Evolutionary conservation across 2,113 vertebrate genomes (phyloP), one percentile per base, ranked within the genome.

Genomic region (Heterocephalus glaber): DNA sequence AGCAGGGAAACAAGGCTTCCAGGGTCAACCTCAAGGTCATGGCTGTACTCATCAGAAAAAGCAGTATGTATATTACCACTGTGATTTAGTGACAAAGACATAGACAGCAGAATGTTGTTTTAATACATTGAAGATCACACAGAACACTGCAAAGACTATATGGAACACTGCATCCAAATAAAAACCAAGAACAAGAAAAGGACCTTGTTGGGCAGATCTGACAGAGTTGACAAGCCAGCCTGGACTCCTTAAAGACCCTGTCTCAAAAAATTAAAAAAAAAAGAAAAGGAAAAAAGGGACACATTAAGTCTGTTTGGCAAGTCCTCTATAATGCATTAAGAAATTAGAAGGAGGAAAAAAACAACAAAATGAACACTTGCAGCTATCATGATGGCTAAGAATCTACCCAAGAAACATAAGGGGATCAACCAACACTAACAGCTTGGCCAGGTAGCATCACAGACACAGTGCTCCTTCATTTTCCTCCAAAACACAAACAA

Each of bases 21-120:
- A 84, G 2, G 56, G 94, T 81, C 87, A 70, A 77, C 58, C 24
- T 88, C 84, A 96, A 95, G 72, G 65, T 54, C 20, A 91, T 30
- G 17, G 79, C 3, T 58, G 44, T 58, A 58, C 80, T 93, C 79
- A 76, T 22, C 68, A 35, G 49, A 68, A 79, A 93, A 52, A 82
- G 82, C 28, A 72, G 17, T 33, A 54, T 12, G n/a, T 72, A 56
- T 58, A 28, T 17, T 30, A 61, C 7, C 10, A 56, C 11, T 86
- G 44, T 19, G 38, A 81, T 92, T 70, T 16, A 82, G 49, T 63
- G 24, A 49, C 80, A 92, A 68, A 63, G 74, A 52, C 41, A 65
- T 0, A 44, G 41, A 87, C 70, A 92, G 83, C 13, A 92, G 11
- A 24, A 60, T 19, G 41, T 60, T 58, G 65, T 47, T 86, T 79